Evolutionary conservation across 2,113 vertebrate species (phyloP), one percentile per base, ranked within the genome.

Genomic region (Dromiciops gliroides): DNA sequence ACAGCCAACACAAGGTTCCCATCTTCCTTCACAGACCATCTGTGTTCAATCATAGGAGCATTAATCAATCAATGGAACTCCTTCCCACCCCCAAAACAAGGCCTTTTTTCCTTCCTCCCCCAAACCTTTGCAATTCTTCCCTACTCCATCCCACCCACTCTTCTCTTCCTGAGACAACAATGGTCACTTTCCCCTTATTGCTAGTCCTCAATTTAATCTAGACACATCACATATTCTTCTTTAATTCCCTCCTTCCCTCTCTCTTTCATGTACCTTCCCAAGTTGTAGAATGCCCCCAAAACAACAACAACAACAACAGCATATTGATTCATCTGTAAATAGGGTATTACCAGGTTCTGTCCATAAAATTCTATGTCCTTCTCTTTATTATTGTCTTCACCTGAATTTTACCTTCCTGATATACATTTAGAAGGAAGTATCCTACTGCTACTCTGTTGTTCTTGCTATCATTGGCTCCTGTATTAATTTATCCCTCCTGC

Each of bases 291-390:
- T 56, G 10, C 26, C 8, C 5, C 51, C 3, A 52, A 50, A 50
- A 7, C 5, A 50, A 50, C 5, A 50, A 50, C 50, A 50, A n/a
- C n/a, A n/a, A n/a, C n/a, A n/a, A n/a, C n/a, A 0, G 11, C 0
- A 56, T 10, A 56, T 10, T 9, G 10, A 67, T 75, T 75, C 31
- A 75, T 37, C 31, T 75, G 31, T 75, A n/a, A 14, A 1, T 4
- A n/a, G 4, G 14, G 67, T 60, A 26, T 75, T 75, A 16, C 37
- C 37, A 75, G 31, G 67, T n/a, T 75, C 37, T 75, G 24, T 14
- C 60, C 16, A 75, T n/a, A 75, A 75, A 75, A 19, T 75, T 75
- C 37, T 16, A 19, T n/a, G 24, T 5, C 8, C 37, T 75, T 37
- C 5, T 75, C 67, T 75, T 75, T 37, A n/a, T 22, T 22, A 16